Percentiles rank a stretch among this genome's conserved stretches.
phyloP scores from a whole-genome alignment of 2,113 vertebrate species.

The Phaetusa simplex region DNA sequence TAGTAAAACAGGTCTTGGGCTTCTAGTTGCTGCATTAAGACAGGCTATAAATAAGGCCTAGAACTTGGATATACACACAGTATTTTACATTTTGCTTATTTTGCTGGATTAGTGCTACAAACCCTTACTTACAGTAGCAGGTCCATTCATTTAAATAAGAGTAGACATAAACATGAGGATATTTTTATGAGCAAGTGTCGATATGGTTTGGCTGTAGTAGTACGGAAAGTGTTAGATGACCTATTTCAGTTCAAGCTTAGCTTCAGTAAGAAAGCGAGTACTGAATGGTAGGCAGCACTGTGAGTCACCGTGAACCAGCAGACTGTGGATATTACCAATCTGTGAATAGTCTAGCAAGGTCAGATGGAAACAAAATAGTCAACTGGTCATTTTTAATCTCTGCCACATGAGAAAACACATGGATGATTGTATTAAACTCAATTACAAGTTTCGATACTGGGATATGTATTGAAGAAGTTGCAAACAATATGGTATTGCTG shows the following conservation, averaged over 20 bases:
- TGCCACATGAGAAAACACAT: not conserved
- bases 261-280: not conserved
- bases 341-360: not conserved
- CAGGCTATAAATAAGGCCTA: not conserved
- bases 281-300: not conserved
- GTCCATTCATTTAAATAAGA: not conserved
- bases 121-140: not conserved
- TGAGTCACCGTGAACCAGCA: not conserved
- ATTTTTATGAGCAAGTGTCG: not conserved
- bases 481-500: not conserved
- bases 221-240: not conserved
- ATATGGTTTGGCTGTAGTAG: not conserved
- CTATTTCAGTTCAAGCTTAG: not conserved
- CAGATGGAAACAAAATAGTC: not conserved
- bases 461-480: not conserved
- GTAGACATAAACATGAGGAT: not conserved
- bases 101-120: not conserved
- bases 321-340: not conserved
- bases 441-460: not conserved
- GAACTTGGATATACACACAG: not conserved
- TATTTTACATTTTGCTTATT: not conserved
- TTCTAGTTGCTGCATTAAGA: not conserved
- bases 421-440: not conserved
- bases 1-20: not conserved
- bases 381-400: not conserved